Conservation (phyloP, 1,140 invertebrate genomes). For the Diuraphis noxia region DNA sequence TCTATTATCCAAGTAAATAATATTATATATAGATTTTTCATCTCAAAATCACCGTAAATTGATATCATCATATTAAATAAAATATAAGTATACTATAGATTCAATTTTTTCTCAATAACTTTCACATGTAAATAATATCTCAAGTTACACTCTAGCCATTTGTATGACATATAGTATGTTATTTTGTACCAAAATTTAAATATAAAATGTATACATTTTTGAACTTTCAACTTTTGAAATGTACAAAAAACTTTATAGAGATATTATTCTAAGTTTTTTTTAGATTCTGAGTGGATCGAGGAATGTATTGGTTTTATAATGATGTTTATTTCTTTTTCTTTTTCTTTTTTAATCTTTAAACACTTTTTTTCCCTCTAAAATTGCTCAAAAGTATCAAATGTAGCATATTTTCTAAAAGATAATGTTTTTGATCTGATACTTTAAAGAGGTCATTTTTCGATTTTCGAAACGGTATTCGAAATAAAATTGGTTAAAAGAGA, state of each 20-base stretch:
- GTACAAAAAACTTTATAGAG: background rate
- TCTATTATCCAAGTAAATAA: background rate
- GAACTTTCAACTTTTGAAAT: background rate
- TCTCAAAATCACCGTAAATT: background rate
- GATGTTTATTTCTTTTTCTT: no score
- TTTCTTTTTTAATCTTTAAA: no score
- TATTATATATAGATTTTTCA: background rate
- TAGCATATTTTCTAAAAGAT: no score
- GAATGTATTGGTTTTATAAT: no score
- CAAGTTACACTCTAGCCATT: background rate
- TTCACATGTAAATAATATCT: background rate
- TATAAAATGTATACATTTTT: background rate
- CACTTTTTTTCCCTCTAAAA: no score
- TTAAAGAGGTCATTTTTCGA: no score
- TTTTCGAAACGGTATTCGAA: no score
- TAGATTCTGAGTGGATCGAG: no score
- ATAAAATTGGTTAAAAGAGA: no score
- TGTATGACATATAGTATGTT: background rate
- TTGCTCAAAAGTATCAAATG: no score
- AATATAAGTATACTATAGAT: background rate
- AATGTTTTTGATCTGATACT: no score
- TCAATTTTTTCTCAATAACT: background rate
- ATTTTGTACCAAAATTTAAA: background rate
- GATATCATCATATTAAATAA: background rate
- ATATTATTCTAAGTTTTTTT: background rate